Evolutionary conservation across 2,113 vertebrate genomes (phyloP).

Genomic region (Bos javanicus): DNA sequence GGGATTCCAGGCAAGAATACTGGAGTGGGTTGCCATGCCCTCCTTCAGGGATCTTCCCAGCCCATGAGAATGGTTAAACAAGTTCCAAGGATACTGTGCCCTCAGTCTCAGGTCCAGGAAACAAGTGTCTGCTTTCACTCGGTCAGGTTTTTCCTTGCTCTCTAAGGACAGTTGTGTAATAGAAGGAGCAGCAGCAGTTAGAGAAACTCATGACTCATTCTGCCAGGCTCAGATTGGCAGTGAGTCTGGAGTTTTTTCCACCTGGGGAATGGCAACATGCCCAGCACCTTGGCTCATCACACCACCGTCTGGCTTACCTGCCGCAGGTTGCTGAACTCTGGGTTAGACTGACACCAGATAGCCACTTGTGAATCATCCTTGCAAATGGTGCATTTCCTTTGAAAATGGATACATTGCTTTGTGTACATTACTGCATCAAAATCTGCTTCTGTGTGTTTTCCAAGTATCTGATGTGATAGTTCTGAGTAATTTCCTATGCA

Average conservation of each 20-base stretch:
- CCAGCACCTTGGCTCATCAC: constrained; percentile 53
- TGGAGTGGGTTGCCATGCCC: background rate
- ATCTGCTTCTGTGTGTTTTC: background rate
- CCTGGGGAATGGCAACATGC: constrained; percentile 54
- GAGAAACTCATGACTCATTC: background rate
- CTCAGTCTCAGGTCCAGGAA: background rate
- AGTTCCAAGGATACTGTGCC: background rate
- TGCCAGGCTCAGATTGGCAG: constrained; percentile 50
- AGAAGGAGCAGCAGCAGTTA: constrained; percentile 36
- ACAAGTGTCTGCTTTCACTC: background rate
- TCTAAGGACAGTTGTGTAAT: constrained; percentile 48
- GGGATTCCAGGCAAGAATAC: background rate
- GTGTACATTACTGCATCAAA: background rate
- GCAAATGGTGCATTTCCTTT: background rate
- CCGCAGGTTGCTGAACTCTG: constrained; percentile 36
- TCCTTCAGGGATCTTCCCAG: background rate
- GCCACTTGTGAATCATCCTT: background rate
- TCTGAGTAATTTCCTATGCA: background rate
- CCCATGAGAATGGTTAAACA: background rate
- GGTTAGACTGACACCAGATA: constrained; percentile 34
- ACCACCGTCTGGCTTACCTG: constrained; percentile 54
- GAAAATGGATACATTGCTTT: background rate
- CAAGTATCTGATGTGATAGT: background rate
- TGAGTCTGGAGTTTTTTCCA: constrained; percentile 31
- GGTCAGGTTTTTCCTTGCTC: background rate